Conservation (phyloP, 2,888 invertebrate species). For the Ypsolopha scabrella region DNA sequence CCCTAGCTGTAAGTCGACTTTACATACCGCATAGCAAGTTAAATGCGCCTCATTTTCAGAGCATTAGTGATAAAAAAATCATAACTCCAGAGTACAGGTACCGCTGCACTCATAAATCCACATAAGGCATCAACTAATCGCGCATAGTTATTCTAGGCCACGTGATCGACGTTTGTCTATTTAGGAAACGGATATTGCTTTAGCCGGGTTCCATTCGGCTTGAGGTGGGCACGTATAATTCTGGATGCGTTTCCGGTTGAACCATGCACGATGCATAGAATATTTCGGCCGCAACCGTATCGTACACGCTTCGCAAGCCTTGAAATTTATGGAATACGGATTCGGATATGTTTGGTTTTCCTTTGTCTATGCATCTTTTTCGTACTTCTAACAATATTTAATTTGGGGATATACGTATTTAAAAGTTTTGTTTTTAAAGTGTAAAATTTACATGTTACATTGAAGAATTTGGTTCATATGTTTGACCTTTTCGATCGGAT, state of each 20-base stretch:
- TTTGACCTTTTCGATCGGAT: no score
- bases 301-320: conserved; percentile 32
- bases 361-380: no score
- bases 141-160: conserved; percentile 63
- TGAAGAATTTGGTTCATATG: no score
- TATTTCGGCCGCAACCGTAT: conserved; percentile 48
- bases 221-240: conserved; percentile 52
- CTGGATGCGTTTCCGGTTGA: conserved; percentile 8
- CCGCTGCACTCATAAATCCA: conserved; percentile 25
- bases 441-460: no score
- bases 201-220: conserved; percentile 66
- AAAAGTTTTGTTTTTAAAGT: no score
- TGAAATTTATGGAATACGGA: no score
- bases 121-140: conserved; percentile 30
- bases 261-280: conserved; percentile 8
- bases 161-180: conserved; percentile 67
- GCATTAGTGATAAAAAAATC: no score
- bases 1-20: no score
- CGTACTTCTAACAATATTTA: no score
- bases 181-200: conserved; percentile 71
- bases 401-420: no score
- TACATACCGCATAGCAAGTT: background rate
- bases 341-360: no score
- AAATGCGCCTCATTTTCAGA: background rate
- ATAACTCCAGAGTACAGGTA: no score